phyloP scores from a whole-genome alignment of 1,140 invertebrate species.

The Eciton burchellii region DNA sequence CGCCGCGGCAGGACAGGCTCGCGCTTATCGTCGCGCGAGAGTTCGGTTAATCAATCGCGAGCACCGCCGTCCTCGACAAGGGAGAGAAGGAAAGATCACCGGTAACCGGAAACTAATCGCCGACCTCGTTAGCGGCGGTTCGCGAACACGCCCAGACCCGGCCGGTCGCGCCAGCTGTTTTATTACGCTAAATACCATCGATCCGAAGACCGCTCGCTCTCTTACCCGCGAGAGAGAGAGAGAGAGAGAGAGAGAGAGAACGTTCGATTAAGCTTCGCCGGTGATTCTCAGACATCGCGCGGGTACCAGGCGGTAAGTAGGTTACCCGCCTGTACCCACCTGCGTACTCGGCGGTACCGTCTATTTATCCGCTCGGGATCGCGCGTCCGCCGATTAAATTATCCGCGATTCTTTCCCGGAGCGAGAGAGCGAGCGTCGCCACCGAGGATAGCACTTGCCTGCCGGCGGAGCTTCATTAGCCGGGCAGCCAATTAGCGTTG shows the following conservation, averaged over 20 bases:
- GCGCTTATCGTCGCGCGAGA: neutral
- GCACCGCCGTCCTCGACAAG: neutral
- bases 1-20: neutral
- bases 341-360: neutral
- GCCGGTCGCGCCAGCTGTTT: constrained; percentile 32
- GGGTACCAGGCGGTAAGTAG: constrained; percentile 27
- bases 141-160: constrained; percentile 51
- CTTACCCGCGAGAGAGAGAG: constrained; percentile 11
- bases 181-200: constrained; percentile 57
- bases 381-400: constrained; percentile 36
- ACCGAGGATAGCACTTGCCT: neutral
- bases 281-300: constrained; percentile 11
- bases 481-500: constrained; percentile 60
- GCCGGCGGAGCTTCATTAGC: constrained; percentile 57
- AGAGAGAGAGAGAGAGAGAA: no score
- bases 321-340: constrained; percentile 19
- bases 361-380: constrained; percentile 11
- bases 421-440: neutral
- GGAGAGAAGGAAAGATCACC: constrained; percentile 26
- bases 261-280: constrained; percentile 8
- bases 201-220: constrained; percentile 28
- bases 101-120: constrained; percentile 26
- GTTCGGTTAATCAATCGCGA: constrained; percentile 45
- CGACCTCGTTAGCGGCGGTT: constrained; percentile 36
- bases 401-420: constrained; percentile 40